Evolutionary conservation across 2,113 vertebrate genomes (phyloP).

Genomic region (Erinaceus europaeus): DNA sequence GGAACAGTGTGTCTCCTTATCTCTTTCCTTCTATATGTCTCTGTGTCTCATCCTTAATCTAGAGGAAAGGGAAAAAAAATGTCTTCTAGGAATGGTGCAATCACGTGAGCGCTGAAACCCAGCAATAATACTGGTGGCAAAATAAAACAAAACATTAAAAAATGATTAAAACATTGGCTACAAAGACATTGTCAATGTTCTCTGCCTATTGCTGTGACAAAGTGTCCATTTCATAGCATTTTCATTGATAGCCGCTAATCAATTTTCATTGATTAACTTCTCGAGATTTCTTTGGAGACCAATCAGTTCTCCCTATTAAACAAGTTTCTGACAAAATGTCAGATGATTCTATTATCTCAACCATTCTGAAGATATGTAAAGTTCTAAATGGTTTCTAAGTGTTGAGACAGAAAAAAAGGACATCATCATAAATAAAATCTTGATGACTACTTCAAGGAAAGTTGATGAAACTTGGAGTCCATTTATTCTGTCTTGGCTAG

Average conservation of each 20-base stretch:
- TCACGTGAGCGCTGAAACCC: too few species aligned
- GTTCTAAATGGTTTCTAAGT: conserved; percentile 20
- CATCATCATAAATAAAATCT: conserved; percentile 2
- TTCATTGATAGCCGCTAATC: not conserved
- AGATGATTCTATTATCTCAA: not conserved
- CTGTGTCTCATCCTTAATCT: too few species aligned
- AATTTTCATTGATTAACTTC: too few species aligned
- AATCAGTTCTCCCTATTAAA: not conserved
- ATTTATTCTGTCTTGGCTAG: not conserved
- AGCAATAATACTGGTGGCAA: too few species aligned
- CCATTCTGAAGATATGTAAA: not conserved
- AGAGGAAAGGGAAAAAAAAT: too few species aligned
- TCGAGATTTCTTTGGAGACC: not conserved
- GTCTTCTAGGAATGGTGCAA: too few species aligned
- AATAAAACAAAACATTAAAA: too few species aligned
- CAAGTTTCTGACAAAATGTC: conserved; percentile 2
- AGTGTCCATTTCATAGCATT: not conserved
- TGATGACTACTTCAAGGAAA: conserved; percentile 17
- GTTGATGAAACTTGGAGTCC: not conserved
- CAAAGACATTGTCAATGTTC: too few species aligned
- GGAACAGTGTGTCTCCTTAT: too few species aligned
- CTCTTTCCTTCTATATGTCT: too few species aligned
- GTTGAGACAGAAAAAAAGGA: not conserved
- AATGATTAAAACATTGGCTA: too few species aligned
- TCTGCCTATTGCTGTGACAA: not conserved